A percentile compares a stretch with the other conserved stretches of the same genome.
Evolutionary conservation across 2,888 invertebrate species (phyloP).

Genomic region (Yponomeuta sedellus): DNA sequence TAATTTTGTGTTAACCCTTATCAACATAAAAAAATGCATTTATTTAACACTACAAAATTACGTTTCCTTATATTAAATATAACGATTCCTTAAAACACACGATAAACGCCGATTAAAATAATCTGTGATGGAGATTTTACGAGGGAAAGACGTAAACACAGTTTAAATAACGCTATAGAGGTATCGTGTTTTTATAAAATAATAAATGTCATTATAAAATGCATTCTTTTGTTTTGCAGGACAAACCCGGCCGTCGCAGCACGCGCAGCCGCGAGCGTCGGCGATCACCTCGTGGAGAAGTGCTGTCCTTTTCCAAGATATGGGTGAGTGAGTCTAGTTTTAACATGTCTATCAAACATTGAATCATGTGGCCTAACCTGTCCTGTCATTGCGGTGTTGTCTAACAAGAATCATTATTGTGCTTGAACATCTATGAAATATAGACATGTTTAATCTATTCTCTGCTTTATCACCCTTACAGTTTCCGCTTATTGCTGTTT

Average conservation of each 20-base stretch:
- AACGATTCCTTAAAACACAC: no score
- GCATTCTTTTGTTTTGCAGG: constrained; percentile 29
- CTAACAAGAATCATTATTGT: background rate
- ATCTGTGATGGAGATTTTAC: no score
- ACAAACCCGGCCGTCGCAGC: constrained; percentile 51
- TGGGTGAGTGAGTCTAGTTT: constrained; percentile 68
- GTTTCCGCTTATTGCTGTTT: background rate
- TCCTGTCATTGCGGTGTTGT: background rate
- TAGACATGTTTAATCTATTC: constrained; percentile 14
- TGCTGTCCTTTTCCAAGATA: constrained; percentile 88
- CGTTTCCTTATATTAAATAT: no score
- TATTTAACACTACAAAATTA: no score
- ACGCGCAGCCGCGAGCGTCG: constrained; percentile 67
- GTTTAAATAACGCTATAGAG: no score
- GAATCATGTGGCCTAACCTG: background rate
- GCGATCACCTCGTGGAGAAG: constrained; percentile 75
- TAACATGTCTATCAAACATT: constrained; percentile 10
- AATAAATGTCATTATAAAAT: background rate
- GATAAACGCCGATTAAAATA: no score
- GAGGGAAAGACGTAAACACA: no score
- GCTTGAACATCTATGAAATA: background rate
- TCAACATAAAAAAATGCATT: no score
- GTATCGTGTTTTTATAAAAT: no score
- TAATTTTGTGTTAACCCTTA: no score
- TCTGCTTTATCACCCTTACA: constrained; percentile 9